Conservation (phyloP, 2,888 invertebrate genomes). For the Corbicula japonica region DNA sequence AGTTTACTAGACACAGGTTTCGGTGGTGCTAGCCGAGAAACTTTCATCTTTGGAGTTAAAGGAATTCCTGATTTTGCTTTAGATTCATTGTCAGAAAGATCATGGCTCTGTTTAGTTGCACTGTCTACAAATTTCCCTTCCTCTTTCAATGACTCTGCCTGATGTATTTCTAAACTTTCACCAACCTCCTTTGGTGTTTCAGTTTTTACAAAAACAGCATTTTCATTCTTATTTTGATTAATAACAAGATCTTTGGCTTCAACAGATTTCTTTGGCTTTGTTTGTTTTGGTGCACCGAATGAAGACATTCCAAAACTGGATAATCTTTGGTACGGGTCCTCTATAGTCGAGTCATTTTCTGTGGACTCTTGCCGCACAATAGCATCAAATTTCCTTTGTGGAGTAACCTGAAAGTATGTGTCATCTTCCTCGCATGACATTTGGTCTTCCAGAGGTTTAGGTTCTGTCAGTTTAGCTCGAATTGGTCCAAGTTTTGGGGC, state of each 20-base stretch:
- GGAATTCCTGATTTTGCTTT: constrained; percentile 43
- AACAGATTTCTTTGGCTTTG: too few species aligned
- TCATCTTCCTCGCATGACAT: constrained; percentile 51
- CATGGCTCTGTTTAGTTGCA: background rate
- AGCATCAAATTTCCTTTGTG: constrained; percentile 49
- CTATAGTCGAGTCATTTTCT: constrained; percentile 21
- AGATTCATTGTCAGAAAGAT: constrained; percentile 1
- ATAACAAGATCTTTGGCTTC: too few species aligned
- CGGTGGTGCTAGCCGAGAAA: constrained; percentile 43
- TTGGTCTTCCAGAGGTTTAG: constrained; percentile 35
- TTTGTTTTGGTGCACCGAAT: constrained; percentile 44
- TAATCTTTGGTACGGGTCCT: constrained; percentile 43
- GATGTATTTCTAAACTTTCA: background rate
- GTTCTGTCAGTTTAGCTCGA: constrained; percentile 29
- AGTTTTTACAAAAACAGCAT: too few species aligned
- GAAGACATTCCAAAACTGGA: constrained; percentile 57
- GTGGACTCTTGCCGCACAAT: constrained; percentile 50
- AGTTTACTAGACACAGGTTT: constrained; percentile 26
- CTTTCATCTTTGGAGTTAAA: constrained; percentile 38
- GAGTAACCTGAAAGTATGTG: constrained; percentile 51
- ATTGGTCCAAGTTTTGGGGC: constrained; percentile 49
- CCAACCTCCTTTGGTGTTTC: too few species aligned
- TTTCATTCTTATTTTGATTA: too few species aligned
- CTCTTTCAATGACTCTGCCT: background rate
- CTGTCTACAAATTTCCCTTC: background rate